These are phyloP conservation scores for Timandra comae DNA, from an alignment of 2,888 invertebrate genomes.

Conservation along the genomic window DNA sequence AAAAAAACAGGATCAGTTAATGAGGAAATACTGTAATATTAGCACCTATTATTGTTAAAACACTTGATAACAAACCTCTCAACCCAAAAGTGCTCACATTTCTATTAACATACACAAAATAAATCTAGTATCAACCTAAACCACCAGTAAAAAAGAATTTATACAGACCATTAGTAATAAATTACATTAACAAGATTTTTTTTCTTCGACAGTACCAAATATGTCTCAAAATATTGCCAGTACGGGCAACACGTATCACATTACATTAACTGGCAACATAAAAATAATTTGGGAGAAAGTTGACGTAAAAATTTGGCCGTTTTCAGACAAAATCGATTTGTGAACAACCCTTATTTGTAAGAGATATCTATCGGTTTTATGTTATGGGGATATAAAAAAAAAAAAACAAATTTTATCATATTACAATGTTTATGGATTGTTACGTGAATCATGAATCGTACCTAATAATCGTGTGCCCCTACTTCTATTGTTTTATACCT, in stretches of 20 bases:
- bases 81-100: too few relatives aligned
- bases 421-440: constrained; percentile 19
- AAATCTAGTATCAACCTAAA: too few relatives aligned
- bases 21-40: too few relatives aligned
- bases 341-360: constrained; percentile 21
- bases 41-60: too few relatives aligned
- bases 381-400: constrained; percentile 19
- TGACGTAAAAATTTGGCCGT: constrained; percentile 2
- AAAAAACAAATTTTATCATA: constrained; percentile 22
- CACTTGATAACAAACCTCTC: too few relatives aligned
- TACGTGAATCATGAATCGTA: constrained; percentile 1
- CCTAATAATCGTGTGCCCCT: background rate
- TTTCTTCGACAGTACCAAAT: constrained; percentile 35
- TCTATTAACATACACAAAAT: too few relatives aligned
- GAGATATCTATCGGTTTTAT: constrained; percentile 18
- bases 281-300: constrained; percentile 11
- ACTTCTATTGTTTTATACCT: background rate
- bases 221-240: constrained; percentile 45
- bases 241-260: constrained; percentile 42
- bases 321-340: constrained; percentile 17
- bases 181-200: background rate
- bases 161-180: background rate
- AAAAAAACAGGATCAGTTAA: too few relatives aligned
- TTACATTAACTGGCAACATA: constrained; percentile 29
- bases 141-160: too few relatives aligned